Evolutionary conservation across 2,113 vertebrate species (phyloP).

Genomic region (Melanerpes formicivorus): DNA sequence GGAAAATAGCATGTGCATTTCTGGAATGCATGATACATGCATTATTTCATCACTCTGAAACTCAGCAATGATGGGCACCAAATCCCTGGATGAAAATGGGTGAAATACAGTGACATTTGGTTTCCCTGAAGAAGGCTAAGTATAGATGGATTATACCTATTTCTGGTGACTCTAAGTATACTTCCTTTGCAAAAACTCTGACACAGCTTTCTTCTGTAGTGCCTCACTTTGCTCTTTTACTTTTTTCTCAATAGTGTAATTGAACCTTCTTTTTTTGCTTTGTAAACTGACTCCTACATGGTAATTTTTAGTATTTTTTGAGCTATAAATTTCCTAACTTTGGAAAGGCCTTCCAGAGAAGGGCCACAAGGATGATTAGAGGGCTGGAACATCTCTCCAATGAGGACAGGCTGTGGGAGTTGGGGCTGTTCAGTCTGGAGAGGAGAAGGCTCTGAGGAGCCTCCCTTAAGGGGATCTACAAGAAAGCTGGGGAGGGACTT

Average conservation of each 20-base stretch:
- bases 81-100: background rate
- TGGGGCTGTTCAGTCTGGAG: too few species aligned
- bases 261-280: background rate
- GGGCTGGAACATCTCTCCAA: too few species aligned
- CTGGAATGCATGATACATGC: background rate
- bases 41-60: background rate
- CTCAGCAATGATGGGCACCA: background rate
- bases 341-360: too few species aligned
- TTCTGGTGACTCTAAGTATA: background rate
- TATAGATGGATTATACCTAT: background rate
- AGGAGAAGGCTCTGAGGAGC: too few species aligned
- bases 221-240: background rate
- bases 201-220: background rate
- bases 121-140: background rate
- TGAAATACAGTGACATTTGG: background rate
- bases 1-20: background rate
- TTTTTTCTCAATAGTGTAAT: background rate
- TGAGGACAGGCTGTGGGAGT: too few species aligned
- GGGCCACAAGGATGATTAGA: too few species aligned
- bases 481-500: too few species aligned
- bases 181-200: background rate
- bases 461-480: too few species aligned
- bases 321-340: background rate
- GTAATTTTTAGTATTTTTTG: background rate
- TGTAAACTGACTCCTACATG: background rate